Evolutionary conservation across 2,113 vertebrate species (phyloP).

Genomic region (Tylochromis polylepis): DNA sequence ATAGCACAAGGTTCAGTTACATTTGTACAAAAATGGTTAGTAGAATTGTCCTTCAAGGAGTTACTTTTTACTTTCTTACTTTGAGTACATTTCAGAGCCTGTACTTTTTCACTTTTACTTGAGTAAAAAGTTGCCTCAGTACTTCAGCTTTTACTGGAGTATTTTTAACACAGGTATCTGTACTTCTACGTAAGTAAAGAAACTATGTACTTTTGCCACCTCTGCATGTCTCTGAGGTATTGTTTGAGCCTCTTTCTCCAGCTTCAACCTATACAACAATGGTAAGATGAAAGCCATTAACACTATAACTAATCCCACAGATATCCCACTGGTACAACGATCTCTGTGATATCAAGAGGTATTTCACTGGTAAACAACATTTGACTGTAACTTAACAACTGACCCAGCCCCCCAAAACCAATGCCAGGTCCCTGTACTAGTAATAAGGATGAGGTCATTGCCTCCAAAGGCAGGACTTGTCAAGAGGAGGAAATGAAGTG

Average conservation of each 20-base stretch:
- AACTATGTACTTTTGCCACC: no score
- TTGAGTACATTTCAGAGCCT: no score
- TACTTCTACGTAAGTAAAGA: no score
- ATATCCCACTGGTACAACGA: not conserved
- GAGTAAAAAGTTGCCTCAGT: not conserved
- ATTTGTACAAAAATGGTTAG: no score
- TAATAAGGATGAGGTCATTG: slow-evolving; percentile 24
- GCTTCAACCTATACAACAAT: not conserved
- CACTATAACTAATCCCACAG: not conserved
- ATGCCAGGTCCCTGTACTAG: not conserved
- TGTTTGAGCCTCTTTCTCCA: not conserved
- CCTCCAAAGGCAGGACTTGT: slow-evolving; percentile 12
- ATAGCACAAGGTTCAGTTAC: no score
- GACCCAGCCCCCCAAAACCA: not conserved
- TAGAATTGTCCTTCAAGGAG: no score
- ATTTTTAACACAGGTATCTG: not conserved
- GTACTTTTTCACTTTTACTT: not conserved
- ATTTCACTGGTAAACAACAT: not conserved
- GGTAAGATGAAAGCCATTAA: not conserved
- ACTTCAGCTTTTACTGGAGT: not conserved
- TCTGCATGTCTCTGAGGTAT: not conserved
- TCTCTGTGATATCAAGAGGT: not conserved
- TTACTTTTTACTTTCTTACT: no score
- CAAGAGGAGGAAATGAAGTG: not conserved
- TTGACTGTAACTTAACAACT: not conserved